These are phyloP conservation scores for Drosophila picticornis DNA, from an alignment of 2,888 invertebrate species.

Conservation along the genomic window DNA sequence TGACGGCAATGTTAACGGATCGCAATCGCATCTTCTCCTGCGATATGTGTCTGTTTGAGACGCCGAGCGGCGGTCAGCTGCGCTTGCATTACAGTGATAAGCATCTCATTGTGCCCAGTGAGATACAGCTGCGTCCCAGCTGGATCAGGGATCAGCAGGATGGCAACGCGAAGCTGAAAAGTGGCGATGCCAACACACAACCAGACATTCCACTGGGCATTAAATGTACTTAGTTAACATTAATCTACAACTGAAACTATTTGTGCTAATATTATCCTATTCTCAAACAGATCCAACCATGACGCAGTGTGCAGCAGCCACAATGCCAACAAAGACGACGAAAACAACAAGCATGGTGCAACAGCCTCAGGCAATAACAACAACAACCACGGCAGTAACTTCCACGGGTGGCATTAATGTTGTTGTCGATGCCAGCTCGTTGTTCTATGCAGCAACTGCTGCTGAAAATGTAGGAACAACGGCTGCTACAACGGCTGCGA, in stretches of 20 bases:
- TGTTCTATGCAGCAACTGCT: slow-evolving; percentile 52
- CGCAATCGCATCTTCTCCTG: slow-evolving; percentile 59
- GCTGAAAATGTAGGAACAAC: background rate
- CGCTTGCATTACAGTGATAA: slow-evolving; percentile 70
- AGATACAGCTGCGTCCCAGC: slow-evolving; percentile 73
- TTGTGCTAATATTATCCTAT: background rate
- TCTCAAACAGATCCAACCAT: slow-evolving; percentile 48
- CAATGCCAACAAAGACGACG: background rate
- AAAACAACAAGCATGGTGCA: background rate
- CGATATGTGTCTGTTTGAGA: slow-evolving; percentile 79
- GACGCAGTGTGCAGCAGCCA: background rate
- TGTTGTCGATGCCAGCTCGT: slow-evolving; percentile 63
- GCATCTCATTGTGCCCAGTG: slow-evolving; percentile 69
- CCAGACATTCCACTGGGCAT: slow-evolving; percentile 58
- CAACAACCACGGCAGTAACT: slow-evolving; percentile 46
- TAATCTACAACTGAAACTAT: slow-evolving; percentile 4
- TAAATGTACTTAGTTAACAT: slow-evolving; percentile 46
- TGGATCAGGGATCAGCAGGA: slow-evolving; percentile 31
- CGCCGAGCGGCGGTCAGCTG: slow-evolving; percentile 54
- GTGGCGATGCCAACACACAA: background rate
- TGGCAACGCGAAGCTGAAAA: background rate
- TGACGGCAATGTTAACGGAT: slow-evolving; percentile 3
- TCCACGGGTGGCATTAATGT: slow-evolving; percentile 51
- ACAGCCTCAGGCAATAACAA: slow-evolving; percentile 26
- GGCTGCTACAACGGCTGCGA: background rate